Evolutionary conservation across 2,888 invertebrate genomes (phyloP), one percentile per base, ranked within the genome.

Genomic region (Doris montereyensis): DNA sequence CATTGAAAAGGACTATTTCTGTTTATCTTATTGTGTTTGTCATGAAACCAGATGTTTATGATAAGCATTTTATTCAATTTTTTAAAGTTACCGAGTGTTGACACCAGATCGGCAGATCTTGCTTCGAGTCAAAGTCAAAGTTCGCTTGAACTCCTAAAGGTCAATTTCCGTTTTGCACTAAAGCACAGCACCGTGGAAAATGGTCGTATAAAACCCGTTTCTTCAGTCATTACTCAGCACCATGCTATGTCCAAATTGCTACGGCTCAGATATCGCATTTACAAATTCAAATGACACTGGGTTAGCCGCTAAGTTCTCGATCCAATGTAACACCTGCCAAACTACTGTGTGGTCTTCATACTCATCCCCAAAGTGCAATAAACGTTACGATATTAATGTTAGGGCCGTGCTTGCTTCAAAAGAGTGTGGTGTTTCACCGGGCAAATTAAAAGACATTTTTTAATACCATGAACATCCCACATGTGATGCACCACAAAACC

Each of bases 401-500:
- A 8, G 72, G 28, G 41, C 57, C 26, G 72, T 73, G 1, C 72
- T 52, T 10, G 52, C 52, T 5, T 52, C 21, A 2, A 73, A 73
- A 26, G 72, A 73, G 2, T 35, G 5, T 73, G 52, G 72, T 2
- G 41, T 73, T 21, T 8, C 13, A 10, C 35, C 5, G 21, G 24
- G 21, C 17, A 73, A 41, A 17, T 13, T 26, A 5, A 21, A 17
- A 2, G 34, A 8, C 57, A 21, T 73, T 2, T n/a, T 73, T 41
- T 8, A 8, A 2, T 5, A 57, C 5, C 2, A 52, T 73, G 57
- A 52, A 41, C 17, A 26, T 73, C 10, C 52, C 32, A 21, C 2
- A 73, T 1, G 35, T 17, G 1, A 52, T 52, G 72, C 57, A 73
- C 57, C 72, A 13, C 13, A 52, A 52, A 57, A 73, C 72, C 41